Evolutionary conservation across 1,140 invertebrate genomes (phyloP), one percentile per base, ranked within the genome.

Genomic region (Bombus difficillimus): DNA sequence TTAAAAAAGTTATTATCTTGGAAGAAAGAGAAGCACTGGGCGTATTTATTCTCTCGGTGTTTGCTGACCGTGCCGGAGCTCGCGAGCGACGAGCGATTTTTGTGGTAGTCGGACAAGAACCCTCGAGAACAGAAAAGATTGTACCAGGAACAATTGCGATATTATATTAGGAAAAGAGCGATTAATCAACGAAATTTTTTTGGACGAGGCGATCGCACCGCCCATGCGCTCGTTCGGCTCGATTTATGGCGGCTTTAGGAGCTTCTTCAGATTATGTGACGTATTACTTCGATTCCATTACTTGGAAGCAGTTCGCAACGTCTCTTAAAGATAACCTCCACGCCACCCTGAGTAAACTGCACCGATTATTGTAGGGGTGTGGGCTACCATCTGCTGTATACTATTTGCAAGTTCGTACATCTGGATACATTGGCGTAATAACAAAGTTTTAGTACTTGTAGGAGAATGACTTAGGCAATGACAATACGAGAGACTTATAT

Each of bases 1-100:
- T 89, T 90, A 90, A 89, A 84, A 90, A 76, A 59, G 88, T 83
- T 87, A 84, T 90, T 86, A 84, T 89, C 85, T 87, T 81, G 62
- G 68, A 85, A 66, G 73, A 47, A 84, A 64, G 62, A 41, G 85
- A 62, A 75, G 41, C 66, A 32, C 32, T 5, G 12, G 37, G 12
- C 37, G 68, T 88, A 66, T 88, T 88, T 81, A 69, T 79, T 74
- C 77, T 74, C 25, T 32, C 22, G 69, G 75, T 85, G 81, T 88
- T 88, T 85, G 59, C 43, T 43, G 76, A 87, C 75, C 53, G 53
- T 75, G 41, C 53, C 66, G 32, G 43, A 1, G n/a, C 39, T 47
- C 41, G 12, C 53, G 59, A 37, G 22, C 39, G 39, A 28, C 18
- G 72, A 76, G n/a, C 13, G 41, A 28, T 34, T 41, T 59, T 8